phyloP scores from a whole-genome alignment of 2,888 invertebrate species.

The Branchipolynoe longqiensis region DNA sequence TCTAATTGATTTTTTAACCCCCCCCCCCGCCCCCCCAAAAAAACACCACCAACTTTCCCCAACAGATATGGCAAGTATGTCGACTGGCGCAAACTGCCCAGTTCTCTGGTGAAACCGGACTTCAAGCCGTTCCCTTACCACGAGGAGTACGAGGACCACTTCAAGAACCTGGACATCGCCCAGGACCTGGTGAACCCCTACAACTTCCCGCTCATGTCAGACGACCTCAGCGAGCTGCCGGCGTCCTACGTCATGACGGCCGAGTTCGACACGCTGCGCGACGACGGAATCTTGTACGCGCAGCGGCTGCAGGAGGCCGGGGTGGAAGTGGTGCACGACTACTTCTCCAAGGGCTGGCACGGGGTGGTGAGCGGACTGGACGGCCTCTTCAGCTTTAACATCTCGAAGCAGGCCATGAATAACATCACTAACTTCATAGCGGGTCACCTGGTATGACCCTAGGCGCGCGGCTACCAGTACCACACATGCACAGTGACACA shows the following conservation, averaged over 20 bases:
- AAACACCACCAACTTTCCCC: too few species aligned
- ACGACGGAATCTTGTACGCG: slow-evolving; percentile 11
- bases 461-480: too few species aligned
- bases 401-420: slow-evolving; percentile 13
- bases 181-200: slow-evolving; percentile 17
- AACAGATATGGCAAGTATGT: slow-evolving; percentile 22
- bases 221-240: slow-evolving; percentile 16
- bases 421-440: slow-evolving; percentile 10
- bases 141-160: slow-evolving; percentile 9
- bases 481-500: too few species aligned
- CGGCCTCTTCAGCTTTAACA: slow-evolving; percentile 6
- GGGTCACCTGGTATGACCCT: too few species aligned
- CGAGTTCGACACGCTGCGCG: slow-evolving; percentile 2
- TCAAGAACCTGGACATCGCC: not conserved
- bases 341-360: slow-evolving; percentile 35
- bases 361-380: slow-evolving; percentile 1
- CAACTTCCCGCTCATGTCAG: slow-evolving; percentile 32
- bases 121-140: slow-evolving; percentile 21
- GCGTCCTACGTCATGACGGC: slow-evolving; percentile 20
- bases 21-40: too few species aligned
- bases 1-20: too few species aligned
- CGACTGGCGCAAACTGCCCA: slow-evolving; percentile 6
- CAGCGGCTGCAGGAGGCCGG: slow-evolving; percentile 28
- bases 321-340: not conserved
- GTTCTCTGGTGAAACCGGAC: not conserved